A percentile compares a stretch with the other conserved stretches of the same genome.
These are phyloP conservation scores for Myocastor coypus DNA, from an alignment of 2,113 vertebrate species.

Conservation along the genomic window DNA sequence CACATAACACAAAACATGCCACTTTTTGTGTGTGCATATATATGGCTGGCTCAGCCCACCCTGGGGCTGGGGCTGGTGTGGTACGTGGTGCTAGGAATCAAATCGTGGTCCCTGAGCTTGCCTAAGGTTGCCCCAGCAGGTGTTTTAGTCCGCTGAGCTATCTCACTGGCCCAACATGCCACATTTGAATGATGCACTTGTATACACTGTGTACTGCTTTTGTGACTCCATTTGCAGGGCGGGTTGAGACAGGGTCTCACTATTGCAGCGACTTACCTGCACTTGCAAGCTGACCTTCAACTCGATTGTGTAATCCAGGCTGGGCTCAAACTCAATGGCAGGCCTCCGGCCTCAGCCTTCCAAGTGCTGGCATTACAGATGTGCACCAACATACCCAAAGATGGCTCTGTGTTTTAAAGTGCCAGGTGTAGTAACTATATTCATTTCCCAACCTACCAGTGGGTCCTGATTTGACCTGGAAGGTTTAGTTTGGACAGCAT, in stretches of 20 bases:
- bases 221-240: background rate
- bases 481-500: background rate
- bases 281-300: background rate
- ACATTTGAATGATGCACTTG: fast-evolving
- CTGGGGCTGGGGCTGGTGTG: too few species aligned
- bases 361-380: background rate
- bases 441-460: background rate
- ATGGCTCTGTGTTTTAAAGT: background rate
- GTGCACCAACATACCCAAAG: too few species aligned
- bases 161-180: background rate
- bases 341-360: background rate
- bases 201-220: fast-evolving
- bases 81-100: too few species aligned
- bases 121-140: too few species aligned
- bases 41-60: too few species aligned
- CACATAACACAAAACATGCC: background rate
- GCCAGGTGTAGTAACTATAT: background rate
- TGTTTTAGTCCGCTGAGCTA: too few species aligned
- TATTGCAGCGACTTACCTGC: too few species aligned
- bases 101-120: too few species aligned
- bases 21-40: too few species aligned
- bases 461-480: background rate
- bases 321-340: background rate
- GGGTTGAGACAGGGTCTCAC: background rate
- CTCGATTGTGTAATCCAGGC: background rate